Conservation (phyloP, 2,797 vertebrate genomes). For the Helarctos malayanus region DNA sequence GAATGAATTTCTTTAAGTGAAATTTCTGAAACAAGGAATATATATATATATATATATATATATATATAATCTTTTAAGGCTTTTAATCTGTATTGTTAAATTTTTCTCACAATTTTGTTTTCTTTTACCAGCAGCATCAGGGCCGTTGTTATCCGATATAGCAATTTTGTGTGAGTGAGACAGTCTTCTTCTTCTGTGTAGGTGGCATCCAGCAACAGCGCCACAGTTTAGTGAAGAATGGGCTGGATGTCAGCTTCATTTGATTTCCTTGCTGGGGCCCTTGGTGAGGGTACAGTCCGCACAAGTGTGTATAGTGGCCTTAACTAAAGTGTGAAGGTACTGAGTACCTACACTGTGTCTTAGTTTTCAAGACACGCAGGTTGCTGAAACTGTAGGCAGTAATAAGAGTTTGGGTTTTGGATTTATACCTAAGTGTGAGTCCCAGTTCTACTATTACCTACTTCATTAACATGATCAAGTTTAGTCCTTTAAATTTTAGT, state of each 20-base stretch:
- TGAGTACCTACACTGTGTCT: not conserved
- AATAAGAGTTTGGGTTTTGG: not conserved
- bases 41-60: not conserved
- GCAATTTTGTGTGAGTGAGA: not conserved
- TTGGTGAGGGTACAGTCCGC: not conserved
- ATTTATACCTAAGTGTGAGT: not conserved
- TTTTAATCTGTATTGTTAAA: constrained; percentile 60
- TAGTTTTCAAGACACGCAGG: not conserved
- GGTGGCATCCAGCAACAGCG: not conserved
- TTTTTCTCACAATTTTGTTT: not conserved
- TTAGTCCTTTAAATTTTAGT: constrained; percentile 56
- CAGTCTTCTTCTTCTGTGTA: not conserved
- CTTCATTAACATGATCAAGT: constrained; percentile 36
- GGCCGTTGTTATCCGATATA: not conserved
- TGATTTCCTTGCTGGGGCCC: not conserved
- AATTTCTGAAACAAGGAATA: constrained; percentile 41
- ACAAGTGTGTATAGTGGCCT: not conserved
- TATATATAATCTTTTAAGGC: not conserved
- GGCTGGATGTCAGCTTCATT: not conserved
- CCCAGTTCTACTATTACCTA: not conserved
- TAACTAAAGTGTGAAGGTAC: not conserved
- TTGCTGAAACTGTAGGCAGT: not conserved
- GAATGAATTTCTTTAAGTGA: constrained; percentile 54
- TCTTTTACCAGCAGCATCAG: not conserved
- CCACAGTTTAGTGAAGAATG: not conserved